These are phyloP conservation scores for Drosophila chauvacae DNA, from an alignment of 1,140 invertebrate genomes.

Conservation along the genomic window DNA sequence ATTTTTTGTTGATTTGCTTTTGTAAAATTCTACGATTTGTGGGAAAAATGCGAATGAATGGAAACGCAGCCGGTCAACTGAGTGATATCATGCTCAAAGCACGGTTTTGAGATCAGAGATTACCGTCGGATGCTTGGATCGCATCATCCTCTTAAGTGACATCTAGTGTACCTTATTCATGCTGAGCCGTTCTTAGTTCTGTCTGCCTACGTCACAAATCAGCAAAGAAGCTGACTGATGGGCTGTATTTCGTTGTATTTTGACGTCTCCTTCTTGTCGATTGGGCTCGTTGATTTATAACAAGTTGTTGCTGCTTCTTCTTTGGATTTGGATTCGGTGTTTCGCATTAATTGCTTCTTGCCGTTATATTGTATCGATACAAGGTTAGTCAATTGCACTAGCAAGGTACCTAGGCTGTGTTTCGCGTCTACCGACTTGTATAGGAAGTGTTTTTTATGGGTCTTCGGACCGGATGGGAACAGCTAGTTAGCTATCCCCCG, in stretches of 20 bases:
- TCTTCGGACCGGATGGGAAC: constrained; percentile 24
- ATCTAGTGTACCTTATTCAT: constrained; percentile 16
- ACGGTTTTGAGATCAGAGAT: background rate
- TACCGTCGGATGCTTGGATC: constrained; percentile 1
- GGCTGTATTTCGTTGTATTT: constrained; percentile 18
- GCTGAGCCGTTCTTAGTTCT: constrained; percentile 5
- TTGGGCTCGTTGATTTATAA: constrained; percentile 66
- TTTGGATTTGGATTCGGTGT: constrained; percentile 54
- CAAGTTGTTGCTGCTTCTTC: constrained; percentile 63
- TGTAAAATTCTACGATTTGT: too few relatives aligned
- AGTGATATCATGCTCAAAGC: constrained; percentile 6
- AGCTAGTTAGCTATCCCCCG: constrained; percentile 3
- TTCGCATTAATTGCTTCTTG: constrained; percentile 68
- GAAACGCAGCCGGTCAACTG: background rate
- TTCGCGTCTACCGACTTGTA: constrained; percentile 28
- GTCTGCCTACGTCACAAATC: constrained; percentile 43
- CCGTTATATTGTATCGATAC: constrained; percentile 69
- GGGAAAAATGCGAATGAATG: background rate
- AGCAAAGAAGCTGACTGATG: constrained; percentile 9
- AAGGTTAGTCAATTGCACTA: constrained; percentile 66
- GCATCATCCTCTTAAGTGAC: constrained; percentile 35
- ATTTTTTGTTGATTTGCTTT: background rate
- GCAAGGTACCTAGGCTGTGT: constrained; percentile 15
- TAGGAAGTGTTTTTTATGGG: constrained; percentile 53
- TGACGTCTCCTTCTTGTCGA: constrained; percentile 33